Evolutionary conservation across 2,113 vertebrate species (phyloP), one percentile per base, ranked within the genome.

Genomic region (Eptatretus burgeri): DNA sequence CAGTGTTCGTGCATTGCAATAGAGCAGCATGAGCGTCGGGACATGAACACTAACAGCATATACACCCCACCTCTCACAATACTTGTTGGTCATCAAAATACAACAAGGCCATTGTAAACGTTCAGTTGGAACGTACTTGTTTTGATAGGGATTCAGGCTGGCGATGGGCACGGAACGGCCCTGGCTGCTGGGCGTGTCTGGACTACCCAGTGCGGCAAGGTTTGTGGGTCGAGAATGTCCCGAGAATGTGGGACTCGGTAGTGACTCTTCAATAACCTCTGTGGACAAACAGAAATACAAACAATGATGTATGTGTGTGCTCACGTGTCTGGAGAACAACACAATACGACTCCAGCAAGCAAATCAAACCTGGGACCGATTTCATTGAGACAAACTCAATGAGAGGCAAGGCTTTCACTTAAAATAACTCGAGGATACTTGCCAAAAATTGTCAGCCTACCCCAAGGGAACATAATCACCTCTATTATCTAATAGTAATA

Each of bases 71-170:
- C 72, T 68, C 67, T 67, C 49, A 68, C 70, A 66, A 63, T 65
- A 65, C 66, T 67, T 67, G 70, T 71, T 74, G 70, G 74, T 75
- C 71, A 70, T 70, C 69, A 69, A 66, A 60, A 66, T 12, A 64
- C 62, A 66, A 71, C 66, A 73, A 5, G 27, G 27, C 3, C 27
- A 71, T 56, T 68, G 18, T 5, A 51, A 53, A 63, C 20, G 11
- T 7, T 51, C 1, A 51, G 51, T 27, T 51, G 2, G 68, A 5
- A 81, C 86, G 82, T 71, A 98, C 91, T 83, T 98, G 41, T 85
- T 85, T 50, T 96, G 86, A 73, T 98, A 98, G 0, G 91, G 91
- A 70, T 93, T 98, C 68, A 98, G 76, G 74, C 89, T 84, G 72
- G 83, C 79, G 14, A 98, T 96, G 1, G 91, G 91, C 3, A 88